These are phyloP conservation scores for Strix aluco DNA, from an alignment of 2,113 vertebrate genomes.

Conservation along the genomic window DNA sequence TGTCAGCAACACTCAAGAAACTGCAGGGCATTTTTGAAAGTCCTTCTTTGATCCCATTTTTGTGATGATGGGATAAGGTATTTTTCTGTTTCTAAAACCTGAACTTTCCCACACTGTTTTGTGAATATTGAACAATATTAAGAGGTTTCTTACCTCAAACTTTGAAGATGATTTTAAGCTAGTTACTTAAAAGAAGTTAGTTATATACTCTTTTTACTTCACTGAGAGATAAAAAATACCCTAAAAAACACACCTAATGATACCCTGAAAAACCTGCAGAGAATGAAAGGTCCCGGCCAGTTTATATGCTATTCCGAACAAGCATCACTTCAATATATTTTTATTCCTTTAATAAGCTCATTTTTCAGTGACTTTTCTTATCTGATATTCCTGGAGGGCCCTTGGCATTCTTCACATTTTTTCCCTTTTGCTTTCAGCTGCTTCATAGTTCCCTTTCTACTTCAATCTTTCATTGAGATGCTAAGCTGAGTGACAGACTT, in stretches of 20 bases:
- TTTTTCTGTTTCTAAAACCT: background rate
- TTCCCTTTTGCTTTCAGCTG: constrained; percentile 46
- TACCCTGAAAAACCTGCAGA: background rate
- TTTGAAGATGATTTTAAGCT: background rate
- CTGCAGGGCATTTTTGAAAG: background rate
- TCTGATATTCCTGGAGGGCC: constrained; percentile 40
- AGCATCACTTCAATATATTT: background rate
- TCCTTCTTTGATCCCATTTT: background rate
- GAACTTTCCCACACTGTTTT: background rate
- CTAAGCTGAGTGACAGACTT: constrained; percentile 40
- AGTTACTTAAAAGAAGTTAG: background rate
- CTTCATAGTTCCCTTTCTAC: constrained; percentile 29
- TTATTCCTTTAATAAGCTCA: constrained; percentile 49
- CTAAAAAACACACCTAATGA: background rate
- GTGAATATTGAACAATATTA: background rate
- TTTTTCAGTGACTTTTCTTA: constrained; percentile 57
- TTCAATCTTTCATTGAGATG: constrained; percentile 56
- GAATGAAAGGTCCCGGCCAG: background rate
- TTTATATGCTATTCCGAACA: background rate
- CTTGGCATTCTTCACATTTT: constrained; percentile 45
- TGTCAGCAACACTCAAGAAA: background rate
- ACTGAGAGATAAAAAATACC: background rate
- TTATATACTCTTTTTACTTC: background rate
- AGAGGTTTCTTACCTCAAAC: background rate
- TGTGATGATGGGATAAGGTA: background rate